Evolutionary conservation across 2,797 vertebrate genomes (phyloP).

Genomic region (Clarias fuscus): DNA sequence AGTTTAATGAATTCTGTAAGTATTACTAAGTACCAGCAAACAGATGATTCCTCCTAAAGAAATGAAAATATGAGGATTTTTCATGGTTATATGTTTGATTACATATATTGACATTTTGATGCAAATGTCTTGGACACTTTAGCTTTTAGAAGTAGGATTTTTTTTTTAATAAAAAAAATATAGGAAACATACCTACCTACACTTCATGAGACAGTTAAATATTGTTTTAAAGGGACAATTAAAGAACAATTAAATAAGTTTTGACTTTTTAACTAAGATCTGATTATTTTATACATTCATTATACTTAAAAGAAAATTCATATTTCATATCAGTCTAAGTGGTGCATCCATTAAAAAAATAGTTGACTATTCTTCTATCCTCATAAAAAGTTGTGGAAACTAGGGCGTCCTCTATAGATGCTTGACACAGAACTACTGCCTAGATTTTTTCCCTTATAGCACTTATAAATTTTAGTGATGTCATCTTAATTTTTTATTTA

Average conservation of each 20-base stretch:
- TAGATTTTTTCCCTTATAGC: not conserved
- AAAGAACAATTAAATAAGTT: not conserved
- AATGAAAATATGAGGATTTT: not conserved
- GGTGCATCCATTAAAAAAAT: not conserved
- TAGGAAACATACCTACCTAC: not conserved
- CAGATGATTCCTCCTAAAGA: not conserved
- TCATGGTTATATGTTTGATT: not conserved
- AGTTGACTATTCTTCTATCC: not conserved
- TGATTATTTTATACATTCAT: not conserved
- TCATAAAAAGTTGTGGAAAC: not conserved
- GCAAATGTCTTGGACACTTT: not conserved
- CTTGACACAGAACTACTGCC: not conserved
- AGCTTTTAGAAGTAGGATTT: not conserved
- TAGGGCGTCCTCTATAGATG: not conserved
- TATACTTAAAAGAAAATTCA: not conserved
- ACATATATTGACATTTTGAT: not conserved
- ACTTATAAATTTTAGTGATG: not conserved
- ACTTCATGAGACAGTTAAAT: not conserved
- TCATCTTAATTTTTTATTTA: not conserved
- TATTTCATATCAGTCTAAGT: not conserved
- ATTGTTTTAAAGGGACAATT: not conserved
- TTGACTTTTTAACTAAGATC: not conserved
- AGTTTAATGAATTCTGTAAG: not conserved
- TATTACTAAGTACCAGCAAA: not conserved
- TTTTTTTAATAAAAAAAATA: no score